Evolutionary conservation across 2,888 invertebrate species (phyloP).

Genomic region (Cepaea hortensis): DNA sequence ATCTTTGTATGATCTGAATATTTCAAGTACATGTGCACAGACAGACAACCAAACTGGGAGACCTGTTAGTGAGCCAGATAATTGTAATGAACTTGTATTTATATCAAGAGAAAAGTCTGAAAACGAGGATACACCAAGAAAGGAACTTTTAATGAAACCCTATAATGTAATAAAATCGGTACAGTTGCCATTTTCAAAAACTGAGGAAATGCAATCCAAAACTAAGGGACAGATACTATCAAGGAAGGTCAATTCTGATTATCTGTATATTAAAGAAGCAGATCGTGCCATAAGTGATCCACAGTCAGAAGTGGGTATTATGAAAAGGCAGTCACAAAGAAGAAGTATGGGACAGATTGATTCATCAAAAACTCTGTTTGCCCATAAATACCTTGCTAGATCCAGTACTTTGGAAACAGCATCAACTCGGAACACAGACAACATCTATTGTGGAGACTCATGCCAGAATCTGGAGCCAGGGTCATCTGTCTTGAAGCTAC

Average conservation of each 20-base stretch:
- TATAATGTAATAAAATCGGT: not conserved
- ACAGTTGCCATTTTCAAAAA: not conserved
- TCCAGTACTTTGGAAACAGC: not conserved
- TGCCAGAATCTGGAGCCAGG: too few relatives aligned
- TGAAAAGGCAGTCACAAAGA: not conserved
- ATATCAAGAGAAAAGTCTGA: not conserved
- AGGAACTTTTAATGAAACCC: not conserved
- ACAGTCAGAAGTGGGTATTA: not conserved
- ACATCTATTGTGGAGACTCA: not conserved
- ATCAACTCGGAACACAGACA: not conserved
- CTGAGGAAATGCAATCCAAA: not conserved
- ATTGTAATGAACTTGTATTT: not conserved
- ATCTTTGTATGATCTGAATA: not conserved
- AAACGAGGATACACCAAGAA: not conserved
- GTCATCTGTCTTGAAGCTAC: not conserved
- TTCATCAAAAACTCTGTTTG: not conserved
- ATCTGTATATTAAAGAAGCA: not conserved
- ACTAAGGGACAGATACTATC: not conserved
- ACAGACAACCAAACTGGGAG: not conserved
- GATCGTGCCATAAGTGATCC: not conserved
- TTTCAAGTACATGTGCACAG: not conserved
- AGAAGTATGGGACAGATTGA: not conserved
- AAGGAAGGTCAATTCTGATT: not conserved
- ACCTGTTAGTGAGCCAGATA: not conserved
- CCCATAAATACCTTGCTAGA: not conserved